Conservation (phyloP, 2,888 invertebrate genomes). For the Pharmacophagus antenor region DNA sequence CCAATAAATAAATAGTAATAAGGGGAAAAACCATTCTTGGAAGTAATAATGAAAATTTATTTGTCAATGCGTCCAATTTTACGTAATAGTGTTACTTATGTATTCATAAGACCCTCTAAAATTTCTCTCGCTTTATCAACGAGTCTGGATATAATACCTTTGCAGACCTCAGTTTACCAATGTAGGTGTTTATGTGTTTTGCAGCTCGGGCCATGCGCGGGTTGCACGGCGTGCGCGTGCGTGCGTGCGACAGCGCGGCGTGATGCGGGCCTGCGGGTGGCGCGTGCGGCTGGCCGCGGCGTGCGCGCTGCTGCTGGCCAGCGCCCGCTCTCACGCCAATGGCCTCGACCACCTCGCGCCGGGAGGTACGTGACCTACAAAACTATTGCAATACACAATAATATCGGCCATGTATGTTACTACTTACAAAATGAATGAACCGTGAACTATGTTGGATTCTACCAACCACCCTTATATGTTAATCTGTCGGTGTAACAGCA, state of each 20-base stretch:
- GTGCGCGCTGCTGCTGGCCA: slow-evolving; percentile 61
- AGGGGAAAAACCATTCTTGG: too few relatives aligned
- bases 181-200: slow-evolving; percentile 10
- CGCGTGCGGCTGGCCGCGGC: slow-evolving; percentile 57
- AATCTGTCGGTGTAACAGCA: too few relatives aligned
- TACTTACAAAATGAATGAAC: too few relatives aligned
- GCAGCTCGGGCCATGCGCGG: slow-evolving; percentile 27
- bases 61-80: too few relatives aligned
- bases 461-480: too few relatives aligned
- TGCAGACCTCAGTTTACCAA: background rate
- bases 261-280: slow-evolving; percentile 36
- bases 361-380: slow-evolving; percentile 52
- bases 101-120: too few relatives aligned
- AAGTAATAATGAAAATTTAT: too few relatives aligned
- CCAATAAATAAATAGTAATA: too few relatives aligned
- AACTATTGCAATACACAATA: background rate
- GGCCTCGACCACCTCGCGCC: slow-evolving; percentile 46
- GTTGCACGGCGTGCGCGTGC: slow-evolving; percentile 18
- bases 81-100: too few relatives aligned
- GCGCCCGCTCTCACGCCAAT: slow-evolving; percentile 49
- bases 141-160: background rate
- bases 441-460: background rate
- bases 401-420: background rate
- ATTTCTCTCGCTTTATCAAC: background rate
- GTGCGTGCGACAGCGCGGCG: slow-evolving; percentile 21